These are phyloP conservation scores for Gallinago media DNA, from an alignment of 2,113 vertebrate genomes.

Conservation along the genomic window DNA sequence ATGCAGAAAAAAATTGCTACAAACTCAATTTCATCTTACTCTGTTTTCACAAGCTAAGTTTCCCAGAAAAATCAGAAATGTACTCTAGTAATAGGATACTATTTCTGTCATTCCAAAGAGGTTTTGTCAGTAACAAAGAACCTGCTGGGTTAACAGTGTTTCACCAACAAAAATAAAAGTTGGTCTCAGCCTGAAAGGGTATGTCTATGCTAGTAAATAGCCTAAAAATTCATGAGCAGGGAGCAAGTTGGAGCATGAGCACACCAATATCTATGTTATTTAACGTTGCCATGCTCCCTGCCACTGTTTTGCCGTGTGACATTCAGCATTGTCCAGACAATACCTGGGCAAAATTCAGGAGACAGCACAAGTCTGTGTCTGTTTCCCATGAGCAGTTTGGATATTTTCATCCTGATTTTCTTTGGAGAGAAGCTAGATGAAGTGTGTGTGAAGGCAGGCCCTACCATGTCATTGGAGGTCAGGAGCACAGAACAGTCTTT, in stretches of 20 bases:
- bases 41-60: conserved; percentile 1
- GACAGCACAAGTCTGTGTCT: neutral
- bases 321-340: neutral
- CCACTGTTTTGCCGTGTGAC: neutral
- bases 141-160: neutral
- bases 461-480: neutral
- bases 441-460: neutral
- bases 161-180: conserved; percentile 12
- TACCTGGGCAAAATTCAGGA: neutral
- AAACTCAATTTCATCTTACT: neutral
- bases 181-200: neutral
- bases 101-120: conserved; percentile 25
- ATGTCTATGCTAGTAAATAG: neutral
- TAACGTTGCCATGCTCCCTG: neutral
- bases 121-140: neutral
- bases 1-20: neutral
- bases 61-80: conserved; percentile 29
- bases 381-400: neutral
- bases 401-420: neutral
- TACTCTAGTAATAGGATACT: neutral
- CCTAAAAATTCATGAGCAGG: neutral
- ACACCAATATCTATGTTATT: neutral
- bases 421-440: neutral
- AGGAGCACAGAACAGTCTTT: neutral
- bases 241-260: neutral